Percentiles rank a stretch among this genome's conserved stretches.
Conservation (phyloP, 2,888 invertebrate genomes). For the Xestia c-nigrum region DNA sequence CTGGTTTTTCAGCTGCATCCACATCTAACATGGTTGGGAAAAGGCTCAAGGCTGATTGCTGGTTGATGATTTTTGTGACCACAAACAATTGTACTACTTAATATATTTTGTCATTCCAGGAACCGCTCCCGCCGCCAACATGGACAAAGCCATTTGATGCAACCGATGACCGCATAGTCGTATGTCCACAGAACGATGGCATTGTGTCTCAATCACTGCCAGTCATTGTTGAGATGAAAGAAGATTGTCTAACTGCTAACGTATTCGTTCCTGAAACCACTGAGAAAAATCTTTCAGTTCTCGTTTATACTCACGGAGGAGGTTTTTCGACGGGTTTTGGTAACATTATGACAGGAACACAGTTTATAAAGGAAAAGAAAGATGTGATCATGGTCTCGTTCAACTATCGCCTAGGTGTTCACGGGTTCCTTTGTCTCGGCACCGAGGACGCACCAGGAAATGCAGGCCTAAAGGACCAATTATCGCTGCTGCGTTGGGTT, state of each 20-base stretch:
- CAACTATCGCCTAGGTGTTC: constrained; percentile 71
- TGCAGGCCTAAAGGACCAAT: constrained; percentile 76
- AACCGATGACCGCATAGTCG: constrained; percentile 64
- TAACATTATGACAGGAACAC: neutral
- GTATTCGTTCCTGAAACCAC: constrained; percentile 79
- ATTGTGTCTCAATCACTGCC: too few species aligned
- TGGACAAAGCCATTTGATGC: constrained; percentile 71
- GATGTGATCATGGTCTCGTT: constrained; percentile 72
- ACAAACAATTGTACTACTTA: neutral
- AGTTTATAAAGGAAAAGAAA: constrained; percentile 44
- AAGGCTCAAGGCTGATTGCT: neutral
- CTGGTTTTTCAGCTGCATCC: neutral
- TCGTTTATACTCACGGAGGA: constrained; percentile 75
- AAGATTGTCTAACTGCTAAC: constrained; percentile 81
- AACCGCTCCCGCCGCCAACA: constrained; percentile 46
- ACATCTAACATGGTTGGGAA: neutral
- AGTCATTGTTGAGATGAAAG: constrained; percentile 58
- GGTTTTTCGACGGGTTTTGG: constrained; percentile 66
- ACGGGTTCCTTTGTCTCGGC: constrained; percentile 72
- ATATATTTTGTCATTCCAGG: constrained; percentile 41
- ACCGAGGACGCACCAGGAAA: constrained; percentile 74
- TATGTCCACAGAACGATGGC: constrained; percentile 68
- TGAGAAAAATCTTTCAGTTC: constrained; percentile 68
- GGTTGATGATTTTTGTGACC: neutral
- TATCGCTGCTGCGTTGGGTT: constrained; percentile 73